Evolutionary conservation across 2,797 vertebrate species (phyloP), one percentile per base, ranked within the genome.

Genomic region (Sus cebifrons): DNA sequence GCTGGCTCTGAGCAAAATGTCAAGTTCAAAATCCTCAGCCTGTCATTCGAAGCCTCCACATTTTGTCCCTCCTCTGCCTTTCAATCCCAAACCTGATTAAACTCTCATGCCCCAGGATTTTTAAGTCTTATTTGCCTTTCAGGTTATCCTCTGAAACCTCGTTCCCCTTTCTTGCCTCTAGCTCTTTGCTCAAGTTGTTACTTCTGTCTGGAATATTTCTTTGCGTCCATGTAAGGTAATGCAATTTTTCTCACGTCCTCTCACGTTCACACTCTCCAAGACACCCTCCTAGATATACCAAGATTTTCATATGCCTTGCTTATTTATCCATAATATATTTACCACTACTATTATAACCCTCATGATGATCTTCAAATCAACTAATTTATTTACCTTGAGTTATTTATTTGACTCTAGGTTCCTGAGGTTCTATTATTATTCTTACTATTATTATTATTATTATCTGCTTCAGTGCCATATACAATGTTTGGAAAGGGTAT

Each of bases 1-100:
- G 82, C 67, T 85, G 49, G 56, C 94, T 88, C 56, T 64, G 56
- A 58, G 94, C 73, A 92, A 96, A 92, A 94, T 67, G 58, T 96
- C 65, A 62, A 62, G 60, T 92, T 95, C 21, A 58, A 89, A 79
- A 85, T 62, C 67, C 4, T 74, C 29, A 60, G n/a, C 7, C n/a
- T 29, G n/a, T 58, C 68, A 49, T 54, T 83, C 40, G 90, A 70
- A 92, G 21, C 27, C 32, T 5, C 13, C 62, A 23, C 27, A 81
- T 67, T 94, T 83, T 74, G 56, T 89, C 40, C 20, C n/a, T 70
- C 60, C 9, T 71, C 49, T 71, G 10, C 12, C 18, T 94, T 90
- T 68, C 74, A 23, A 7, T 75, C 44, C 79, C 18, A 82, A 12
- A 2, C 40, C 54, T 95, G 71, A 87, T 97, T 88, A 56, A 54